Conservation (phyloP, 2,113 vertebrate species). For the Amphiprion ocellaris region DNA sequence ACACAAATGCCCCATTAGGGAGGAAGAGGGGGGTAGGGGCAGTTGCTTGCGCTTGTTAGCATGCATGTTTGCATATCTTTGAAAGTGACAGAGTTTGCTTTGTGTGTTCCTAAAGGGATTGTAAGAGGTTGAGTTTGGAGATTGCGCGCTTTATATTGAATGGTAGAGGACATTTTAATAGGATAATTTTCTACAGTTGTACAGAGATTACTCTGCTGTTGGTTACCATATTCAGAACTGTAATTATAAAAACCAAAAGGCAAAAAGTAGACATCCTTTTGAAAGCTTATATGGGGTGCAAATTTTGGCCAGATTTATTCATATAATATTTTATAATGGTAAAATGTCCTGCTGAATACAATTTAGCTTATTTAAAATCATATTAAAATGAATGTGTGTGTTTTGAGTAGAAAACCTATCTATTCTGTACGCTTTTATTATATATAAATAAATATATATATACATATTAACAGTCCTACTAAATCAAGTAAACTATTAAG, state of each 20-base stretch:
- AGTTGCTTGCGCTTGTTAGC: constrained; percentile 52
- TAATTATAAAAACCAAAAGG: not conserved
- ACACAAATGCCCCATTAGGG: constrained; percentile 76
- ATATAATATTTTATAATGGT: not conserved
- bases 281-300: not conserved
- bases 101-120: constrained; percentile 27
- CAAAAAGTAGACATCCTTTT: not conserved
- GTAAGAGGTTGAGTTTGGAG: constrained; percentile 16
- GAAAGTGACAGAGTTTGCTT: constrained; percentile 46
- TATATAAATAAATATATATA: too few species aligned
- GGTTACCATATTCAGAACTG: not conserved
- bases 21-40: constrained; percentile 48
- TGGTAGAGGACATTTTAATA: constrained; percentile 16
- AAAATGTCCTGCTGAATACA: not conserved
- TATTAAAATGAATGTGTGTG: not conserved
- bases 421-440: not conserved
- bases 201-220: not conserved
- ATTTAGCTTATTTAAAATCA: not conserved
- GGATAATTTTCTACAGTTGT: not conserved
- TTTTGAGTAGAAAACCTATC: not conserved
- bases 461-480: too few species aligned
- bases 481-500: not conserved
- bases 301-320: not conserved
- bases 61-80: constrained; percentile 58
- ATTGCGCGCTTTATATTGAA: constrained; percentile 8